phyloP scores from a whole-genome alignment of 92 coral and sea anemone genomes.

The Heliopora coerulea region DNA sequence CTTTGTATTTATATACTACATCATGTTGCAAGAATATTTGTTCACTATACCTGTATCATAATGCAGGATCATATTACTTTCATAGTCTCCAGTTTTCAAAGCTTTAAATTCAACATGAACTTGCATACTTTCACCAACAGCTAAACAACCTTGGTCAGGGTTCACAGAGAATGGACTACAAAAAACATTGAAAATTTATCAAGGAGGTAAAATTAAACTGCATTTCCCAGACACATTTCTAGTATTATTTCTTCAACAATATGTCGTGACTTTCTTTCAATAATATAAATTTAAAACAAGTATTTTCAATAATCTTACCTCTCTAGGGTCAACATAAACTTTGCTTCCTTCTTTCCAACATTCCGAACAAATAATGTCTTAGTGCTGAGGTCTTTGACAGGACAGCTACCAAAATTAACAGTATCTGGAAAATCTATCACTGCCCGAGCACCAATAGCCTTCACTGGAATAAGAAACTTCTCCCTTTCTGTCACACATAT shows the following conservation, averaged over 20 bases:
- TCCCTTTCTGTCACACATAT: slow-evolving; percentile 98
- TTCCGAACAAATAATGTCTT: slow-evolving; percentile 91
- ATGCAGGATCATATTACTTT: slow-evolving; percentile 80
- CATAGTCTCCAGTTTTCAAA: slow-evolving; percentile 78
- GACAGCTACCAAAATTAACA: slow-evolving; percentile 87
- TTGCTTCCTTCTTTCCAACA: slow-evolving; percentile 90
- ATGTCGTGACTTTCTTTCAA: too few relatives aligned
- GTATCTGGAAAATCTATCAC: slow-evolving; percentile 96
- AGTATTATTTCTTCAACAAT: too few relatives aligned
- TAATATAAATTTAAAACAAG: too few relatives aligned
- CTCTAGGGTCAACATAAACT: slow-evolving; percentile 67
- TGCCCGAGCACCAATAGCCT: slow-evolving; percentile 91
- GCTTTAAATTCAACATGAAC: slow-evolving; percentile 91
- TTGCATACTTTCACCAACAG: slow-evolving; percentile 94
- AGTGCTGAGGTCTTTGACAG: slow-evolving; percentile 90
- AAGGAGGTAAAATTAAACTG: too few relatives aligned
- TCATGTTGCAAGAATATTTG: too few relatives aligned
- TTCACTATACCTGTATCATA: slow-evolving; percentile 97
- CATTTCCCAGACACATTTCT: too few relatives aligned
- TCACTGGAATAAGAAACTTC: slow-evolving; percentile 91
- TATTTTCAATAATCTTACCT: too few relatives aligned
- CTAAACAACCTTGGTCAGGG: slow-evolving; percentile 88
- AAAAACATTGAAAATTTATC: too few relatives aligned
- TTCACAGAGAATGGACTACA: slow-evolving; percentile 78
- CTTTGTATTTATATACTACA: too few relatives aligned